A percentile compares a stretch with the other conserved stretches of the same genome.
These are phyloP conservation scores for Diplolepis rosae DNA, from an alignment of 2,888 invertebrate species.

Conservation along the genomic window DNA sequence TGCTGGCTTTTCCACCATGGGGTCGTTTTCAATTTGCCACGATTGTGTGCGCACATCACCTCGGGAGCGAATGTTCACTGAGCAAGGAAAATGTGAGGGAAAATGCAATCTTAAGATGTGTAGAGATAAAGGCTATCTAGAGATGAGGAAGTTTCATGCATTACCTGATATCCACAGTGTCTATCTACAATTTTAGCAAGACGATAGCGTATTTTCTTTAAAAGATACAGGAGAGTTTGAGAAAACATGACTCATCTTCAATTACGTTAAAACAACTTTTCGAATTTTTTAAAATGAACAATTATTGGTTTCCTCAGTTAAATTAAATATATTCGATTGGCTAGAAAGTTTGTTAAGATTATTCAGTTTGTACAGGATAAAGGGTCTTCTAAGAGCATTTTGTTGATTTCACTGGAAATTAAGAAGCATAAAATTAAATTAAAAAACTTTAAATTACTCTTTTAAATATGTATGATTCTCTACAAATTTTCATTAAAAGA, in stretches of 20 bases:
- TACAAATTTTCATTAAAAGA: too few relatives aligned
- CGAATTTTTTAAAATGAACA: too few relatives aligned
- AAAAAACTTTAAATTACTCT: too few relatives aligned
- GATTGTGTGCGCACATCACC: neutral
- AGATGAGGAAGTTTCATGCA: neutral
- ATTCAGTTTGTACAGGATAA: too few relatives aligned
- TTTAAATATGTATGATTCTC: too few relatives aligned
- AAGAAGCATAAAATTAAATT: too few relatives aligned
- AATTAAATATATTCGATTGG: too few relatives aligned
- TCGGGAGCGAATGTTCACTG: neutral
- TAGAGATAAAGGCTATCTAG: neutral
- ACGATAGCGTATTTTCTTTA: neutral
- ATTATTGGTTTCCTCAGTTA: too few relatives aligned
- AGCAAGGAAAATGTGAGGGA: neutral
- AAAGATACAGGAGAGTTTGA: neutral
- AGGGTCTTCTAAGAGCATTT: too few relatives aligned
- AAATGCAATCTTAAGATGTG: neutral
- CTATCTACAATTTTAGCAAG: neutral
- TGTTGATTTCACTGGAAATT: too few relatives aligned
- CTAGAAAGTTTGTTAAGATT: too few relatives aligned
- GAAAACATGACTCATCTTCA: neutral
- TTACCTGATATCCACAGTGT: neutral
- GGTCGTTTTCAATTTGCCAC: neutral
- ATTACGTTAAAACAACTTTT: too few relatives aligned
- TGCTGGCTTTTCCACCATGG: neutral